Conservation (phyloP, 2,797 vertebrate species). For the Denticeps clupeoides region DNA sequence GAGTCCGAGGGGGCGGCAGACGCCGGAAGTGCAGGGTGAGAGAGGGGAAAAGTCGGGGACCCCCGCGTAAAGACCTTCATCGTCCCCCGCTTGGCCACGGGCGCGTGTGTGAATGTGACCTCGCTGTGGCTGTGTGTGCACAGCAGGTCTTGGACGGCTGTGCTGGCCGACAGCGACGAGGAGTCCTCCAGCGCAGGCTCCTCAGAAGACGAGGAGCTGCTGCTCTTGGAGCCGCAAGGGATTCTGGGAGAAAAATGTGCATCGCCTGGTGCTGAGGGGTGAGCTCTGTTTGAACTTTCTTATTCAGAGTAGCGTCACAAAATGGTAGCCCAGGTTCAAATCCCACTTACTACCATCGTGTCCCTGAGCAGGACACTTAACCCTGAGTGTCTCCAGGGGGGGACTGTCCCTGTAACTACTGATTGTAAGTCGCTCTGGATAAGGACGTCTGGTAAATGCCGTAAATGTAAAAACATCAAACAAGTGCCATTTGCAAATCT, state of each 20-base stretch:
- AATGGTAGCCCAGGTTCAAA: too few relatives aligned
- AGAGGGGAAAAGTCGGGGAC: background rate
- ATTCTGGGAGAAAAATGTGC: conserved; percentile 50
- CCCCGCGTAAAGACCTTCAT: too few relatives aligned
- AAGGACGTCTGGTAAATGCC: too few relatives aligned
- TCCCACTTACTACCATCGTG: too few relatives aligned
- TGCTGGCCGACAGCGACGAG: conserved; percentile 77
- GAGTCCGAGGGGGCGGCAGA: conserved; percentile 40
- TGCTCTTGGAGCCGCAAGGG: conserved; percentile 48
- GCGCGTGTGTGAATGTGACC: background rate
- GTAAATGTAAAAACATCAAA: too few relatives aligned
- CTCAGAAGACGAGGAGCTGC: conserved; percentile 72
- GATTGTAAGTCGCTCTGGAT: too few relatives aligned
- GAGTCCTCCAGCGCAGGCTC: conserved; percentile 81
- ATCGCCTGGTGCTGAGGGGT: conserved; percentile 56
- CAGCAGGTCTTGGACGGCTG: conserved; percentile 44
- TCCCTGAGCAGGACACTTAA: too few relatives aligned
- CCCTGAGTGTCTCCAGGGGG: too few relatives aligned
- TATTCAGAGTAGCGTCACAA: too few relatives aligned
- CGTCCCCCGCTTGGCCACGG: too few relatives aligned
- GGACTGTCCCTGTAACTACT: too few relatives aligned
- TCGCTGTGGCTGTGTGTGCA: conserved; percentile 4
- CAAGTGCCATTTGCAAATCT: too few relatives aligned
- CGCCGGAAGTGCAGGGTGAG: conserved; percentile 50
- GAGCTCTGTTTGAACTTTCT: conserved; percentile 30